Percentiles rank a stretch among this genome's conserved stretches.
Evolutionary conservation across 2,113 vertebrate genomes (phyloP).

Genomic region (Syngnathus floridae): DNA sequence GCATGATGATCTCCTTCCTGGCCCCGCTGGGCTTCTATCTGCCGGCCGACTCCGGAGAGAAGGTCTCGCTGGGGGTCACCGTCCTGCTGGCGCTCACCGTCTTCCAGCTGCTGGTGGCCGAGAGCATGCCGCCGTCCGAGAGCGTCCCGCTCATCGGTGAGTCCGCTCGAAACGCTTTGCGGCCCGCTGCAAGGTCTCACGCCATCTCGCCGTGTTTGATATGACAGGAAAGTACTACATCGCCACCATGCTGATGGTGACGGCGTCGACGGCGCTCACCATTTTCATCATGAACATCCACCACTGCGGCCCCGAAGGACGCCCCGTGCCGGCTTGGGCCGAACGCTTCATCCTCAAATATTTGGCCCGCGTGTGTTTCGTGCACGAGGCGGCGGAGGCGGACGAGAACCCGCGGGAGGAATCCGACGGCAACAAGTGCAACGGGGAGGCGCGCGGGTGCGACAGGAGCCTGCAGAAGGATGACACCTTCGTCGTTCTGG

Average conservation of each 20-base stretch:
- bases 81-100: constrained; percentile 93
- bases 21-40: constrained; percentile 86
- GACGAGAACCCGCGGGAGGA: constrained; percentile 64
- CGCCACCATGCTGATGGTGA: constrained; percentile 90
- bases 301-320: constrained; percentile 80
- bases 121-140: constrained; percentile 97
- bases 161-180: not conserved
- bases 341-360: constrained; percentile 72
- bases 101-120: constrained; percentile 95
- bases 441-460: constrained; percentile 28
- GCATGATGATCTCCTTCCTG: constrained; percentile 88
- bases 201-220: not conserved
- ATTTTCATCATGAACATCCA: constrained; percentile 95
- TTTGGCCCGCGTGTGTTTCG: constrained; percentile 77
- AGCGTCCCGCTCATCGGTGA: constrained; percentile 88
- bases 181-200: too few relatives aligned
- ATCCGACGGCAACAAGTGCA: constrained; percentile 32
- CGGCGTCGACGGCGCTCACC: constrained; percentile 81
- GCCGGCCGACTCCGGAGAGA: constrained; percentile 86
- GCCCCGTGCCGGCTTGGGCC: constrained; percentile 79
- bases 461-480: constrained; percentile 20
- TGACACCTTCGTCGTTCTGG: constrained; percentile 46
- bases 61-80: constrained; percentile 92
- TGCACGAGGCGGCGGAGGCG: constrained; percentile 70
- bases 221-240: constrained; percentile 87